phyloP scores from a whole-genome alignment of 2,888 invertebrate species.

The Syritta pipiens region DNA sequence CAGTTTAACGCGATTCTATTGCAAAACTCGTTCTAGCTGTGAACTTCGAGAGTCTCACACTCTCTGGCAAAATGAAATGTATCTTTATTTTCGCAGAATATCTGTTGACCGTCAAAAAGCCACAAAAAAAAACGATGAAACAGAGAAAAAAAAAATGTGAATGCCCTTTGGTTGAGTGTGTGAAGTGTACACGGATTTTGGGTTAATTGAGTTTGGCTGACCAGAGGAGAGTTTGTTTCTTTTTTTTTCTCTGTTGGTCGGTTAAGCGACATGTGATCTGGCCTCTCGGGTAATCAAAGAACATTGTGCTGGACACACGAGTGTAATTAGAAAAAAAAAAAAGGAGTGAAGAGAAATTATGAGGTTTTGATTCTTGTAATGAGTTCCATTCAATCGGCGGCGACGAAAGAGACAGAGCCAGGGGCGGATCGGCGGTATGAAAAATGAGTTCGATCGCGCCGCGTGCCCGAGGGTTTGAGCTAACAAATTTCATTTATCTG shows the following conservation, averaged over 20 bases:
- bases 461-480: too few species aligned
- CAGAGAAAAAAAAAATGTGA: slow-evolving; percentile 5
- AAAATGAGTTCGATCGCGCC: slow-evolving; percentile 19
- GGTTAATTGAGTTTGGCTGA: slow-evolving; percentile 38
- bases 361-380: slow-evolving; percentile 9
- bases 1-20: too few species aligned
- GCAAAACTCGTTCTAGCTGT: slow-evolving; percentile 23
- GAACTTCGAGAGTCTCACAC: neutral
- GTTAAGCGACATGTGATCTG: neutral
- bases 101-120: neutral
- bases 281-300: slow-evolving; percentile 31
- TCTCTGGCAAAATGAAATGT: too few species aligned
- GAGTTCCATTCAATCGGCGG: slow-evolving; percentile 22
- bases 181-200: slow-evolving; percentile 20
- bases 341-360: too few species aligned
- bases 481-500: slow-evolving; percentile 2
- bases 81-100: neutral
- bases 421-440: neutral
- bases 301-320: slow-evolving; percentile 23
- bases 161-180: slow-evolving; percentile 29
- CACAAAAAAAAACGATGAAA: neutral
- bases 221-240: slow-evolving; percentile 8
- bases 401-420: neutral
- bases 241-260: neutral
- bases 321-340: slow-evolving; percentile 13